Evolutionary conservation across 2,797 vertebrate species (phyloP), one percentile per base, ranked within the genome.

Genomic region (Tympanoctomys barrerae): DNA sequence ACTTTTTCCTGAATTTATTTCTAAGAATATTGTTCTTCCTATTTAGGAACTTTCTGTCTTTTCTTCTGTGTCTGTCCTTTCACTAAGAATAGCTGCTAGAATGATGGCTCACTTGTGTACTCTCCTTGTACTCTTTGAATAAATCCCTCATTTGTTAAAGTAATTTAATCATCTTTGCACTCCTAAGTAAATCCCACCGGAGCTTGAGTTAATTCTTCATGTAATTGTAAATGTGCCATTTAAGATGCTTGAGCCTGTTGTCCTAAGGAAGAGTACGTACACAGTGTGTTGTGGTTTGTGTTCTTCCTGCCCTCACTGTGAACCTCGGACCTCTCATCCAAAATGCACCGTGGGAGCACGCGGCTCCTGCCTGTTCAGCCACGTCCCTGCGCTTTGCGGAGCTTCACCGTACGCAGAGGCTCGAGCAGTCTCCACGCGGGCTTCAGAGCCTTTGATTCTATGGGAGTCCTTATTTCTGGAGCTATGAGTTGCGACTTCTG

Each of bases 61-160:
- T 85, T 94, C 49, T 46, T 83, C 70, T 78, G 46, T 46, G 92
- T 95, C 92, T 90, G 70, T 80, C 26, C 24, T 75, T 93, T 79
- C 31, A 68, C n/a, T 7, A 86, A 64, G 36, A 94, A 57, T 33
- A 66, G 66, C 16, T 84, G 75, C 39, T 24, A 78, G 75, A 24
- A 19, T 28, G 71, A 81, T 21, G 46, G 57, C 75, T 80, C 49
- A 7, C n/a, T 92, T 77, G 64, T 75, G 52, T 64, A 36, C 22
- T 86, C 70, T 39, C 33, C 3, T 85, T 66, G 8, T 11, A 61
- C 59, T 84, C 46, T 59, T 95, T 70, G 54, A 93, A 84, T 91
- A 79, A 90, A 68, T 90, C 16, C 22, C 13, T 36, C 49, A 57
- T 68, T 90, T 85, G 18, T 39, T 87, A 42, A 95, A 86, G 85